Percentiles rank a stretch among this genome's conserved stretches.
These are phyloP conservation scores for Tragelaphus eurycerus DNA, from an alignment of 2,797 vertebrate genomes.

Conservation along the genomic window DNA sequence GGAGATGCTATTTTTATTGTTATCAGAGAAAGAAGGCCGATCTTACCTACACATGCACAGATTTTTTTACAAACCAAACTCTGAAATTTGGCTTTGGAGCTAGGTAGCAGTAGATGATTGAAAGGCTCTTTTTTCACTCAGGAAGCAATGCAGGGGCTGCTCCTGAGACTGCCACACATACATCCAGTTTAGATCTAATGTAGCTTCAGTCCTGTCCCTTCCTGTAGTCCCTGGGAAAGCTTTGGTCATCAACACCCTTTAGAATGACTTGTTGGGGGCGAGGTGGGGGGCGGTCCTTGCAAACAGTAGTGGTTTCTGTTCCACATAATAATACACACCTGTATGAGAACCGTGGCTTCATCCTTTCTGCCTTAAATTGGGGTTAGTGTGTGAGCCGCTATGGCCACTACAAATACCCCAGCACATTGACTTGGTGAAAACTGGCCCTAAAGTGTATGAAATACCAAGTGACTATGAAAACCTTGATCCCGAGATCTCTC, in stretches of 20 bases:
- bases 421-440: not conserved
- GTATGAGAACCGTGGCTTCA: not conserved
- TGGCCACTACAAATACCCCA: not conserved
- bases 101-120: not conserved
- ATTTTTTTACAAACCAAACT: not conserved
- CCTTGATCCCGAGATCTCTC: not conserved
- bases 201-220: not conserved
- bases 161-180: not conserved
- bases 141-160: not conserved
- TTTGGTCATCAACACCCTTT: not conserved
- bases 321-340: not conserved
- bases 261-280: not conserved
- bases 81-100: not conserved
- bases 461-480: not conserved
- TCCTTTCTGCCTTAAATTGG: not conserved
- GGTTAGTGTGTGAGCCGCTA: not conserved
- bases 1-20: not conserved
- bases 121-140: not conserved
- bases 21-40: not conserved
- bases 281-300: rapidly evolving
- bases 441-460: not conserved
- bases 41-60: not conserved
- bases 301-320: not conserved
- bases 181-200: not conserved
- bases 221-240: not conserved